Base-by-base conservation (phyloP, 1,140 invertebrate species). In the Pinna nobilis region DNA sequence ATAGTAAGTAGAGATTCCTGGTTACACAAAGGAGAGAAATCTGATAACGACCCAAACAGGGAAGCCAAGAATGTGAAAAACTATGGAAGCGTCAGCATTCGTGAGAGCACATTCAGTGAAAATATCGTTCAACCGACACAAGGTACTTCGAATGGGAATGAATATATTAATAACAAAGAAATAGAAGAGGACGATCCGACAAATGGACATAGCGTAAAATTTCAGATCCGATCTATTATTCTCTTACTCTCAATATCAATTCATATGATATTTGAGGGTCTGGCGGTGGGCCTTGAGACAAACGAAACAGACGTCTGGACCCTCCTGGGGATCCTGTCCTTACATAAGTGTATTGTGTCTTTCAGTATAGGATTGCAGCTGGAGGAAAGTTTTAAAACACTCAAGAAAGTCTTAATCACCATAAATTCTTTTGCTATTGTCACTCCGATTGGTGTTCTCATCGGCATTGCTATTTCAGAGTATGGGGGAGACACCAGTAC, bases 291-390 rank as follows among this genome's bases (percentile, higher is more conserved):
- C 0, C 70, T 86, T 7, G 79, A 83, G 69, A 73, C 75, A 11
- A 89, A 88, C 7, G 76, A 90, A 39, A 80, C 91, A 1, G 90
- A 93, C 89, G 93, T 95, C 87, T 90, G 94, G 51, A 89, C 94
- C 30, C 87, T 96, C 0, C 88, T 94, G 4, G 92, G 90, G 4
- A 94, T 82, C 25, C 72, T 87, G 25, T 65, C 80, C 9, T 70
- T 93, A 9, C 94, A 95, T 87, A 95, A 95, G 86, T 91, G 93
- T 63, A 92, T 95, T 5, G 93, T 96, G 60, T 92, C 93, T 13
- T 94, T 95, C 85, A 94, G 94, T 80, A 89, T 95, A 32, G 94
- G 94, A 4, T 89, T 94, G 13, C 91, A 91, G 51, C 82, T 93
- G 20, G 89, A 93, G 23, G 91, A 93, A 35, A 91, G 92, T 0